Evolutionary conservation across 2,797 vertebrate species (phyloP).

Genomic region (Sparidentex hasta): DNA sequence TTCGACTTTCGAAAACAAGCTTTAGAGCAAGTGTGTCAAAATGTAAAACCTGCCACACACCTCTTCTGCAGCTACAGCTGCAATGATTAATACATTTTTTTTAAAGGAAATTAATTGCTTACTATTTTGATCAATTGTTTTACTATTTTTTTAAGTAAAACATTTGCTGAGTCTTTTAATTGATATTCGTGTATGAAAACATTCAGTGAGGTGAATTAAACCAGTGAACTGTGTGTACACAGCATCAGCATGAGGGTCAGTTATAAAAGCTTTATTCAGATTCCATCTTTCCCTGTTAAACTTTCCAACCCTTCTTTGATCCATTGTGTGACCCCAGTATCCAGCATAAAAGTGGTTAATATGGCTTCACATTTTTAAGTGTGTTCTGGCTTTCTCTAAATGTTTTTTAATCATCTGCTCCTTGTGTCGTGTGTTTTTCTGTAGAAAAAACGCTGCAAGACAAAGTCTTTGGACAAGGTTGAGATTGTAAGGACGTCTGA

Average conservation of each 20-base stretch:
- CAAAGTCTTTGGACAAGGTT: slow-evolving; percentile 91
- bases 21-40: background rate
- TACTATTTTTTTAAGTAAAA: too few species aligned
- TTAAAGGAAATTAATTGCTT: too few species aligned
- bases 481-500: slow-evolving; percentile 88
- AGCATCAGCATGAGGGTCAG: slow-evolving; percentile 4
- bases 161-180: too few species aligned
- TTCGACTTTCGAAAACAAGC: background rate
- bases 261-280: slow-evolving; percentile 7
- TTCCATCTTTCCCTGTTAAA: slow-evolving; percentile 18
- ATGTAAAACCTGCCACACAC: background rate
- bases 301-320: slow-evolving; percentile 21
- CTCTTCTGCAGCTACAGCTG: background rate
- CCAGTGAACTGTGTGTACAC: background rate
- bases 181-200: background rate
- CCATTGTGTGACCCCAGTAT: slow-evolving; percentile 40
- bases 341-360: slow-evolving; percentile 61
- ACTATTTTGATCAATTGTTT: too few species aligned
- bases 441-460: slow-evolving; percentile 96
- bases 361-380: slow-evolving; percentile 13
- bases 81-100: too few species aligned
- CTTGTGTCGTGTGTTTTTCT: slow-evolving; percentile 24
- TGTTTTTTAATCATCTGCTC: slow-evolving; percentile 9
- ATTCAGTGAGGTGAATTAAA: background rate
- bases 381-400: background rate